phyloP scores from a whole-genome alignment of 2,113 vertebrate genomes.

The Pluvialis apricaria region DNA sequence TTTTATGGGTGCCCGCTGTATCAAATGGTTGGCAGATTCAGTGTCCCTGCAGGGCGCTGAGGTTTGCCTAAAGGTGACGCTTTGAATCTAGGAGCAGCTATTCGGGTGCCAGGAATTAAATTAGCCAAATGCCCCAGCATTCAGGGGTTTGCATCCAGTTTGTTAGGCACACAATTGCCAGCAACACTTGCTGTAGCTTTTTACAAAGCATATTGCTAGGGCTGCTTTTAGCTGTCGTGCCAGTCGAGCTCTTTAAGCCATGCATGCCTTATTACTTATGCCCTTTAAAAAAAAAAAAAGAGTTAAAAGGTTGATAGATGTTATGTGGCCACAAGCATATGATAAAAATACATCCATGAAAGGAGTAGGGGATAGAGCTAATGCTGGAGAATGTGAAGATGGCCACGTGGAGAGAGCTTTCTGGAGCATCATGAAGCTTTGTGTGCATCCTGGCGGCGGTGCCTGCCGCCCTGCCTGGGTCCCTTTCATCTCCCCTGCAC shows the following conservation, averaged over 20 bases:
- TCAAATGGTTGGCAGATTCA: fast-evolving
- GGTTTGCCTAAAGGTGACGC: neutral
- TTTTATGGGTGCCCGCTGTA: neutral
- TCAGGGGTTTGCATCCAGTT: neutral
- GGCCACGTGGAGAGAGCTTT: neutral
- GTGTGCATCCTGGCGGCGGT: neutral
- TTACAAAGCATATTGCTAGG: neutral
- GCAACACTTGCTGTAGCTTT: neutral
- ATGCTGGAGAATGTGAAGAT: neutral
- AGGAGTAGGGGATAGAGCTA: neutral
- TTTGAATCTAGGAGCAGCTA: neutral
- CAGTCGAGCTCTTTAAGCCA: neutral
- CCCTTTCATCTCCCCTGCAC: neutral
- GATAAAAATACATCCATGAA: neutral
- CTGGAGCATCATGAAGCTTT: neutral
- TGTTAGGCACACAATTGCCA: neutral
- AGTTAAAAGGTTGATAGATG: neutral
- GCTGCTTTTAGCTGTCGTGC: neutral
- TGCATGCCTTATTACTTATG: neutral
- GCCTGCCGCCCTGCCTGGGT: fast-evolving
- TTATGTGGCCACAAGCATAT: neutral
- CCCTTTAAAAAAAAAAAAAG: neutral
- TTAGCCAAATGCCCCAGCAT: neutral
- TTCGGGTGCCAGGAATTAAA: neutral
- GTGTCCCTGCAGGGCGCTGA: neutral